Percentiles rank a stretch among this genome's conserved stretches.
phyloP scores from a whole-genome alignment of 2,797 vertebrate genomes.

The Arvicola amphibius region DNA sequence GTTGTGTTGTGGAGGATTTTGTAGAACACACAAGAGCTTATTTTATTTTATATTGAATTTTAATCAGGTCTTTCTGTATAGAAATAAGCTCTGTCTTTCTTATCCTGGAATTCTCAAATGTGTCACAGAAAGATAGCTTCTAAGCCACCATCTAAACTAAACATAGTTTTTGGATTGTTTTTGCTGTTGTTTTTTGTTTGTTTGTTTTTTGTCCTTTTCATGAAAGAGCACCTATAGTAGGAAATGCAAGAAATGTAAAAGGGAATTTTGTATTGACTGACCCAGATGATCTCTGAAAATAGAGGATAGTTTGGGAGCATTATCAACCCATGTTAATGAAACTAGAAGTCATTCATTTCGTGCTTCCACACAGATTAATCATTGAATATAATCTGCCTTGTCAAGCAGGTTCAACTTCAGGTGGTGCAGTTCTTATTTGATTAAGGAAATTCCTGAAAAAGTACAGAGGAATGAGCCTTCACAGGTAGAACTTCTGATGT shows the following conservation, averaged over 20 bases:
- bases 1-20: background rate
- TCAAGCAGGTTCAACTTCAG: background rate
- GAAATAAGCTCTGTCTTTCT: background rate
- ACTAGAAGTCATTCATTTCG: background rate
- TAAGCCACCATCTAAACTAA: background rate
- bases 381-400: background rate
- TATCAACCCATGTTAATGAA: background rate
- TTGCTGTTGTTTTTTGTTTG: too few relatives aligned
- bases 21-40: background rate
- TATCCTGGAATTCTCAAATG: background rate
- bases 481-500: background rate
- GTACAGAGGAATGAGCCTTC: background rate
- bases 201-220: background rate
- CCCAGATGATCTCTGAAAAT: background rate
- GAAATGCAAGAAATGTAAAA: background rate
- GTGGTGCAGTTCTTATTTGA: background rate
- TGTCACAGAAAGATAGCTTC: background rate
- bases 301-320: too few relatives aligned
- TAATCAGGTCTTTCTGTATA: background rate
- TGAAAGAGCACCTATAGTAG: background rate
- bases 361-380: too few relatives aligned
- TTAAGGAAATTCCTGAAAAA: background rate
- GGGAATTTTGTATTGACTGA: background rate
- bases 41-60: background rate
- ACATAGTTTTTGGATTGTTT: background rate